Evolutionary conservation across 2,113 vertebrate genomes (phyloP).

Genomic region (Poecilia latipinna): DNA sequence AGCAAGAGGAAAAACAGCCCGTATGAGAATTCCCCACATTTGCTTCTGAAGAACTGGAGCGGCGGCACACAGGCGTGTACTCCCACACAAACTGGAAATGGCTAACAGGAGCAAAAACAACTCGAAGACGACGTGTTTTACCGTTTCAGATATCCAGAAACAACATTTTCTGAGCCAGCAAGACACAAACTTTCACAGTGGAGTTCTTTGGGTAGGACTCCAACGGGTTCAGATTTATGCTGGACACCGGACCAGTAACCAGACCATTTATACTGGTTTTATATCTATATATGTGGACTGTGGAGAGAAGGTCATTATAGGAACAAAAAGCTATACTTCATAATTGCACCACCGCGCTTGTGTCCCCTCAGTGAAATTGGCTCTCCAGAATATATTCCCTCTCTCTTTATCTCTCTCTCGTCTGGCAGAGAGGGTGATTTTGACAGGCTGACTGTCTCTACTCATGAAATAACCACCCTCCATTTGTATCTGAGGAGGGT

Average conservation of each 20-base stretch:
- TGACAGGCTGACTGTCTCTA: conserved; percentile 72
- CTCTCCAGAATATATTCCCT: conserved; percentile 69
- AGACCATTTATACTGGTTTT: conserved; percentile 60
- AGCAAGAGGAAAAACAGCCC: conserved; percentile 33
- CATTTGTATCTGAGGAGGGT: conserved; percentile 74
- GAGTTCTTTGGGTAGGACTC: conserved; percentile 36
- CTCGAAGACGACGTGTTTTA: conserved; percentile 16
- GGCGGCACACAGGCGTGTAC: conserved; percentile 17
- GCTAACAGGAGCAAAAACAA: conserved; percentile 38
- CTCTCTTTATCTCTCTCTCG: conserved; percentile 65
- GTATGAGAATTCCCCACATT: conserved; percentile 20
- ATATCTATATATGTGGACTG: conserved; percentile 54
- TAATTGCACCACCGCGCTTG: conserved; percentile 70
- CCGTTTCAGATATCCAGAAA: conserved; percentile 10
- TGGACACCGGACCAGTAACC: conserved; percentile 45
- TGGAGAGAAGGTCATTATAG: conserved; percentile 65
- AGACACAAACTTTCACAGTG: conserved; percentile 34
- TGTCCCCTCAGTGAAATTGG: conserved; percentile 68
- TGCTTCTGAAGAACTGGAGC: conserved; percentile 26
- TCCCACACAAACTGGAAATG: conserved; percentile 40
- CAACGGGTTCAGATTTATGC: conserved; percentile 52
- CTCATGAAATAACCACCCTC: conserved; percentile 77
- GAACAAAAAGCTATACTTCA: conserved; percentile 74
- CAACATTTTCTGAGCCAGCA: conserved; percentile 8
- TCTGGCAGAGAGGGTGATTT: conserved; percentile 67